A percentile compares a stretch with the other conserved stretches of the same genome.
Conservation (phyloP, 2,113 vertebrate genomes). For the Melospiza melodia region DNA sequence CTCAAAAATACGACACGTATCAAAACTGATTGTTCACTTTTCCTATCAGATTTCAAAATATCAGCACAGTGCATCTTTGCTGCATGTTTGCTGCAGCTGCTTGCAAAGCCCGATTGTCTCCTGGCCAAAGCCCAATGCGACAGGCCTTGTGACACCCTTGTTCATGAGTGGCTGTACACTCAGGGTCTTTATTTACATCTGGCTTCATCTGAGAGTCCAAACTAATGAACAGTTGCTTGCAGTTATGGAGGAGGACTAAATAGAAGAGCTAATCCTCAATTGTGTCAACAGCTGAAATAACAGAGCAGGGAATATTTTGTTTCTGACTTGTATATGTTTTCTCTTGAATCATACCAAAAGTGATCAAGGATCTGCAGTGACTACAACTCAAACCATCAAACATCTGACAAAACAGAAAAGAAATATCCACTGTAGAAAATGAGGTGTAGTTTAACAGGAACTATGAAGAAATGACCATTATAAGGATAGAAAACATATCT, state of each 20-base stretch:
- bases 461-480: neutral
- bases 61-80: neutral
- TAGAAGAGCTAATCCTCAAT: neutral
- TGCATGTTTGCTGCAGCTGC: neutral
- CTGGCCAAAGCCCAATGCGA: neutral
- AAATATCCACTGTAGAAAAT: neutral
- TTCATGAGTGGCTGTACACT: neutral
- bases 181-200: neutral
- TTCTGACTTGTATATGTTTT: neutral
- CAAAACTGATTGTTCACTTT: neutral
- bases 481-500: neutral
- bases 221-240: neutral
- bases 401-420: neutral
- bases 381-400: neutral
- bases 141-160: neutral
- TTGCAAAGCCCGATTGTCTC: neutral
- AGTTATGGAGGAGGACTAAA: neutral
- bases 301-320: neutral
- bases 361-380: neutral
- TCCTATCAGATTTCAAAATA: neutral
- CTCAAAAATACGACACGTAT: neutral
- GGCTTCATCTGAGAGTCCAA: neutral
- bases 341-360: neutral
- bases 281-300: neutral
- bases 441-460: neutral